Evolutionary conservation across 2,797 vertebrate species (phyloP).

Genomic region (Poeciliopsis infans): DNA sequence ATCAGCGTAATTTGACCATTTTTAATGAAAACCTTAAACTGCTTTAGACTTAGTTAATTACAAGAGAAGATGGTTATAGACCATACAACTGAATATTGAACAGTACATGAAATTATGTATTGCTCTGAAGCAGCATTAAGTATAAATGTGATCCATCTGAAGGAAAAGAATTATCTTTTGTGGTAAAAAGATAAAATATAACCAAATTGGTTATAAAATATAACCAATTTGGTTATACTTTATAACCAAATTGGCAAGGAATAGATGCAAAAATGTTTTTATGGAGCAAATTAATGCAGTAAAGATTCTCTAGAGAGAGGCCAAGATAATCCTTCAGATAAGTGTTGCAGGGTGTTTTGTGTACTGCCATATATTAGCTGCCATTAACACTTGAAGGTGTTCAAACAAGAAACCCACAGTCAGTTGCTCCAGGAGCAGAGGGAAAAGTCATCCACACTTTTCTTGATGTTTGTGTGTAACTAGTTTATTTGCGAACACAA

Average conservation of each 20-base stretch:
- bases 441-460: constrained; percentile 24
- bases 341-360: constrained; percentile 23
- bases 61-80: not conserved
- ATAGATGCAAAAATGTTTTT: constrained; percentile 3
- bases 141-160: not conserved
- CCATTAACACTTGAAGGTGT: constrained; percentile 17
- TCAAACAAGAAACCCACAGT: constrained; percentile 5
- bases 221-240: too few relatives aligned
- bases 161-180: not conserved
- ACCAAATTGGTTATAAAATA: too few relatives aligned
- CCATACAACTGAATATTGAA: not conserved
- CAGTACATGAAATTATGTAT: not conserved
- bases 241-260: constrained; percentile 2
- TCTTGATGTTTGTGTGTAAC: constrained; percentile 34
- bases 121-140: not conserved
- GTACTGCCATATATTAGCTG: not conserved
- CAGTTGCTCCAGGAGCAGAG: constrained; percentile 15
- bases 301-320: constrained; percentile 14
- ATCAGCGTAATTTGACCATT: not conserved
- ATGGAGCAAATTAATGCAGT: constrained; percentile 11
- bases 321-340: constrained; percentile 22
- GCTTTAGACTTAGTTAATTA: not conserved
- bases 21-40: not conserved
- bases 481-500: constrained; percentile 34
- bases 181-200: not conserved